Base-by-base conservation (phyloP, 2,888 invertebrate genomes). In the Bombylius discolor region DNA sequence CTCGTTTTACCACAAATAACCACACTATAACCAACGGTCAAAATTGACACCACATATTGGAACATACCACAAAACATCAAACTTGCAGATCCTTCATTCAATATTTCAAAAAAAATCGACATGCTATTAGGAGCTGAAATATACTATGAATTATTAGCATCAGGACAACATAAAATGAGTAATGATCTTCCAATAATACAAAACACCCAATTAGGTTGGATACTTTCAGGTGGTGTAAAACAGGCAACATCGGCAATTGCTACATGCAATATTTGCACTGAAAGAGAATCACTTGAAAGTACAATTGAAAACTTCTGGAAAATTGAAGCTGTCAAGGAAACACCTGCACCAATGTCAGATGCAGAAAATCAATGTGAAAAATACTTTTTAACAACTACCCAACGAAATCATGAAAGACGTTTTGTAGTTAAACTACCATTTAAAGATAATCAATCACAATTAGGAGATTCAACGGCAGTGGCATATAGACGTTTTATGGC, bases 291-390 rank as follows among this genome's bases (percentile, higher is more conserved):
- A 36, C 36, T 36, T 5, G 13, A 32, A 32, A 3, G 31, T 44
- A 5, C 44, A 44, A 32, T 31, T 51, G 51, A 51, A 44, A 51
- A 14, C 9, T 51, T 51, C 12, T 51, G 51, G 45, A 44, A 31
- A 44, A 44, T 51, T 31, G 51, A 51, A 23, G 39, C 34, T 7
- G 36, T 36, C 36, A 36, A 36, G 39, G 39, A 51, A 42, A 42
- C 4, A 14, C 39, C 14, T 12, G 42, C 39, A 44, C 23, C 6
- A 11, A 44, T 45, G 13, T 23, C 51, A n/a, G 11, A 12, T 31
- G 51, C 51, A 12, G 51, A 51, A 45, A 44, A 44, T 31, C 9
- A 12, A n/a, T 51, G 51, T 51, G 51, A 51, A 32, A 44, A 52
- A 13, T 44, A 9, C 5, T 44, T 44, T n/a, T 13, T 13, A 13